A percentile compares a stretch with the other conserved stretches of the same genome.
Evolutionary conservation across 2,888 invertebrate genomes (phyloP).

Genomic region (Pimpla rufipes): DNA sequence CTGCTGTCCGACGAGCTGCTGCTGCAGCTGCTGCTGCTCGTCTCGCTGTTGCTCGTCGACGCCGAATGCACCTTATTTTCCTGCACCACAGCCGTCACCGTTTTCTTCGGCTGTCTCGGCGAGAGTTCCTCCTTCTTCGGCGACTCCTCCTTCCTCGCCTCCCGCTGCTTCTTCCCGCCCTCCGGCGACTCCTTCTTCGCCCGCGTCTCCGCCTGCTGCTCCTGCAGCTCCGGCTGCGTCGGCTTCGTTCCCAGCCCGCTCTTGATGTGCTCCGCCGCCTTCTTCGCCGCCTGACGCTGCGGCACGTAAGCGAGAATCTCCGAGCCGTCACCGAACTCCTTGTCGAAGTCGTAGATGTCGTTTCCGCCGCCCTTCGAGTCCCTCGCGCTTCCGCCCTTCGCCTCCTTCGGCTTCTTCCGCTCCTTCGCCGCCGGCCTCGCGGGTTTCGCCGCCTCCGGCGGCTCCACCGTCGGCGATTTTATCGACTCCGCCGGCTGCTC

Average conservation of each 20-base stretch:
- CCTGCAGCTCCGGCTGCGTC: constrained; percentile 78
- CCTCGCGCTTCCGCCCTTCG: constrained; percentile 78
- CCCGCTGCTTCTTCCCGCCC: constrained; percentile 73
- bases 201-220: constrained; percentile 76
- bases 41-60: constrained; percentile 87
- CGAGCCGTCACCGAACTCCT: constrained; percentile 88
- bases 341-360: constrained; percentile 88
- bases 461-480: constrained; percentile 75
- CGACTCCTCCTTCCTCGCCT: constrained; percentile 80
- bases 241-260: constrained; percentile 90
- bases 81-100: constrained; percentile 12
- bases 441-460: constrained; percentile 43
- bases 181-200: constrained; percentile 80
- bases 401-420: constrained; percentile 81
- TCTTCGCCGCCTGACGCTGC: constrained; percentile 95
- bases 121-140: constrained; percentile 66
- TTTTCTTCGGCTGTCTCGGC: constrained; percentile 61
- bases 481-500: constrained; percentile 83
- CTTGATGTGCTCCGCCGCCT: constrained; percentile 96
- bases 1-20: constrained; percentile 85
- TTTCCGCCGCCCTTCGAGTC: constrained; percentile 83
- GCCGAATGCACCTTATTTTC: constrained; percentile 83
- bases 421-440: constrained; percentile 79
- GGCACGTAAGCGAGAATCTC: constrained; percentile 94
- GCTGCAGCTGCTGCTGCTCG: constrained; percentile 85